Conservation (phyloP, 2,888 invertebrate genomes). For the Cosmia trapezina region DNA sequence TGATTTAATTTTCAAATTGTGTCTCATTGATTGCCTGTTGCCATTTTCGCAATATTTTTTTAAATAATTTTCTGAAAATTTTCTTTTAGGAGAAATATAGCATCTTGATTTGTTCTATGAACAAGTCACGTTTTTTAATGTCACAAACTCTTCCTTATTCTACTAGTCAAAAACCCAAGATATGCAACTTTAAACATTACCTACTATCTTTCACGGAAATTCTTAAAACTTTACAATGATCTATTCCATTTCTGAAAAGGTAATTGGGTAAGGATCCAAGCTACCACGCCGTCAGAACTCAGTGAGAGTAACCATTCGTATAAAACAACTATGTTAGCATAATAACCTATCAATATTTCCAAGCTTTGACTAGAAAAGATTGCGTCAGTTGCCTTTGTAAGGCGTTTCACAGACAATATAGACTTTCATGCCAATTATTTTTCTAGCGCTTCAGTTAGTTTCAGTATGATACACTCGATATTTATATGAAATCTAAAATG, state of each 20-base stretch:
- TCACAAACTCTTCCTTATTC: too few relatives aligned
- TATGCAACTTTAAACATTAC: too few relatives aligned
- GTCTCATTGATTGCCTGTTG: too few relatives aligned
- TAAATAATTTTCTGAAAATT: too few relatives aligned
- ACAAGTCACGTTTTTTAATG: too few relatives aligned
- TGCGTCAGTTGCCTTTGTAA: conserved; percentile 64
- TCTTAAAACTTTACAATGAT: not conserved
- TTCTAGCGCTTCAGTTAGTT: conserved; percentile 50
- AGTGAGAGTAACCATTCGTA: not conserved
- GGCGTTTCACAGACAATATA: conserved; percentile 30
- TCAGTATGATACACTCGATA: conserved; percentile 24
- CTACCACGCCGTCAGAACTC: not conserved
- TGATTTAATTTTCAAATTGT: too few relatives aligned
- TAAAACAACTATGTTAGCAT: not conserved
- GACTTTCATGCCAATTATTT: conserved; percentile 72
- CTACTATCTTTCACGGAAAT: not conserved
- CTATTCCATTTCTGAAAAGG: not conserved
- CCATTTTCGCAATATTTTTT: too few relatives aligned
- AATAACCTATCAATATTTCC: conserved; percentile 26
- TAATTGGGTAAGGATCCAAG: not conserved
- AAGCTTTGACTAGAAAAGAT: conserved; percentile 65
- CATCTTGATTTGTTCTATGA: too few relatives aligned
- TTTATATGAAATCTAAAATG: conserved; percentile 17
- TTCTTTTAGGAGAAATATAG: too few relatives aligned
- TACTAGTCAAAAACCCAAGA: too few relatives aligned